phyloP scores from a whole-genome alignment of 2,797 vertebrate genomes.

The Periophthalmus magnuspinnatus region DNA sequence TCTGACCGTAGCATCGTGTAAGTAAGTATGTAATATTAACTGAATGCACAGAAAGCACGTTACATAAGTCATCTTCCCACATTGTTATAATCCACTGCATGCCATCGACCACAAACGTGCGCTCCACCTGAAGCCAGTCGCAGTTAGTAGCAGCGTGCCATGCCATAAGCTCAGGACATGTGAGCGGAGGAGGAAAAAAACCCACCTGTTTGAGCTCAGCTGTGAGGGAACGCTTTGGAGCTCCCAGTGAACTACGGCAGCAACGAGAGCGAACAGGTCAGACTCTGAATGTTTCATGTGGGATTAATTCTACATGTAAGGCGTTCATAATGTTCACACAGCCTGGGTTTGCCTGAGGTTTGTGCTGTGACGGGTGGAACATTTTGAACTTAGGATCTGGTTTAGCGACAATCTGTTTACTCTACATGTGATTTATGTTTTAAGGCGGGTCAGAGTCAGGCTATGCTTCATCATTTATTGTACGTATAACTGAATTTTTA shows the following conservation, averaged over 20 bases:
- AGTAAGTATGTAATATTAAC: no score
- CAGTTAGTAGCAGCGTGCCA: slow-evolving; percentile 13
- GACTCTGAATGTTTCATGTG: not conserved
- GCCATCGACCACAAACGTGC: slow-evolving; percentile 4
- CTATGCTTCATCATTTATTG: no score
- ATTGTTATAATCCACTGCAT: not conserved
- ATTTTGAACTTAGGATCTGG: not conserved
- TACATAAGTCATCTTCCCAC: not conserved
- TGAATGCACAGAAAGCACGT: no score
- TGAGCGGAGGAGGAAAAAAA: not conserved
- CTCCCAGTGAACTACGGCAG: slow-evolving; percentile 13
- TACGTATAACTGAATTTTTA: no score
- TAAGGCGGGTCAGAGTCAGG: no score
- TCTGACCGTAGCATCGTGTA: no score
- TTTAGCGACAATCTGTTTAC: no score
- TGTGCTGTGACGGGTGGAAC: not conserved
- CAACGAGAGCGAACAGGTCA: slow-evolving; percentile 5
- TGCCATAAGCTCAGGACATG: slow-evolving; percentile 10
- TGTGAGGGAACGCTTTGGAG: slow-evolving; percentile 7
- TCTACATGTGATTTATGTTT: no score
- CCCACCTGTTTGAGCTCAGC: slow-evolving; percentile 14
- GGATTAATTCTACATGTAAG: not conserved
- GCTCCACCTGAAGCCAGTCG: slow-evolving; percentile 3
- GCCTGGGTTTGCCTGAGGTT: not conserved
- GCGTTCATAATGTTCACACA: not conserved